Evolutionary conservation across 2,888 invertebrate species (phyloP).

Genomic region (Apodemia duryi): DNA sequence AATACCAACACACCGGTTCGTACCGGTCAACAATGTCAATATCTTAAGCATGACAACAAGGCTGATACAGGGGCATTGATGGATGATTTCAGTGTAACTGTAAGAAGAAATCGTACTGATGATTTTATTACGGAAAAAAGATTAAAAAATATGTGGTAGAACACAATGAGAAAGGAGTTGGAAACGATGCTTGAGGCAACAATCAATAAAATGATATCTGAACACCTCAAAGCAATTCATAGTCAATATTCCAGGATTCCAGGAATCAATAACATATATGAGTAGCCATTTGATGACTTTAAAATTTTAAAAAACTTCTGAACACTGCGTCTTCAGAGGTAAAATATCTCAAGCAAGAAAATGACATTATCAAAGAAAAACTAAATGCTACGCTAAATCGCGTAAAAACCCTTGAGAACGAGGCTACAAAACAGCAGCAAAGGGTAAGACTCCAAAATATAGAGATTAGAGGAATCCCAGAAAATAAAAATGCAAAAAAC

Average conservation of each 20-base stretch:
- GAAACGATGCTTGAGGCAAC: background rate
- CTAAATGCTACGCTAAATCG: background rate
- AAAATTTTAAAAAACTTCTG: background rate
- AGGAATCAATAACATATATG: background rate
- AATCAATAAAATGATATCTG: background rate
- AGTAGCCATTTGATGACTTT: background rate
- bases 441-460: constrained; percentile 26
- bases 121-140: background rate
- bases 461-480: constrained; percentile 25
- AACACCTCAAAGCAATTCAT: background rate
- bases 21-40: background rate
- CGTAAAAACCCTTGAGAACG: background rate
- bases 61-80: background rate
- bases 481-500: constrained; percentile 20
- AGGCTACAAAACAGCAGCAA: constrained; percentile 19
- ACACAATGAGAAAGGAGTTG: background rate
- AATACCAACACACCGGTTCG: constrained; percentile 1
- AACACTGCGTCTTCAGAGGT: background rate
- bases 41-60: no score
- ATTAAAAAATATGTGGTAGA: background rate
- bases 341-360: background rate
- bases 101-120: background rate
- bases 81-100: background rate
- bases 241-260: background rate
- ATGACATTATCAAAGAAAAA: background rate